Base-by-base conservation (phyloP, 2,888 invertebrate genomes). In the Tubulanus polymorphus region DNA sequence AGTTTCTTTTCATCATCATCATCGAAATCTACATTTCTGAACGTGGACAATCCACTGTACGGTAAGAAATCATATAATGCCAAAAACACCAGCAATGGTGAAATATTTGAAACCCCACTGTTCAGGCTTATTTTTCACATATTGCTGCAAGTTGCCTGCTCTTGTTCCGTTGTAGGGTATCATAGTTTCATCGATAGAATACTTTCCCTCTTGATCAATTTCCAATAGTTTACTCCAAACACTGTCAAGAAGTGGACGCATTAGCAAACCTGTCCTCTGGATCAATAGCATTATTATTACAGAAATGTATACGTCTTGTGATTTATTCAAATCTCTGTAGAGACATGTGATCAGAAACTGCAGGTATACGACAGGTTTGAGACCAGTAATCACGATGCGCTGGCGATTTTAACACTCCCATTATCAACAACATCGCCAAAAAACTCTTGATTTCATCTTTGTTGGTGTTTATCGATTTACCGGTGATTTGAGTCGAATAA, bases 41-140 rank as follows among this genome's bases (percentile, higher is more conserved):
- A 51, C 41, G 51, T 51, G 10, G 15, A 23, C 23, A 41, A 10
- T 15, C 51, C 51, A 29, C n/a, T 15, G 25, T 37, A 51, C 3
- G 51, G 37, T 18, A 51, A n/a, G 3, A 35, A 51, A 25, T 37
- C 51, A 35, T 35, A 51, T 23, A 20, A 51, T 51, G n/a, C 51
- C 51, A 6, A 28, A 46, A 3, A 52, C 52, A 2, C 45, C 45
- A 41, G 46, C 45, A 10, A n/a, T 41, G 3, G 32, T 45, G 20
- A 52, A 52, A 12, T 46, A 41, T 46, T 52, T 52, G 29, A 52
- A 46, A 15, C 52, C 52, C 45, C 52, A 52, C 18, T 52, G 45
- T 12, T 52, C 29, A 3, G 52, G 52, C 26, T 52, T 52, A 25
- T n/a, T 52, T 46, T 52, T 52, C 15, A 52, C 29, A 25, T 52